Base-by-base conservation (phyloP, 2,113 vertebrate species). In the Gracilinanus agilis region DNA sequence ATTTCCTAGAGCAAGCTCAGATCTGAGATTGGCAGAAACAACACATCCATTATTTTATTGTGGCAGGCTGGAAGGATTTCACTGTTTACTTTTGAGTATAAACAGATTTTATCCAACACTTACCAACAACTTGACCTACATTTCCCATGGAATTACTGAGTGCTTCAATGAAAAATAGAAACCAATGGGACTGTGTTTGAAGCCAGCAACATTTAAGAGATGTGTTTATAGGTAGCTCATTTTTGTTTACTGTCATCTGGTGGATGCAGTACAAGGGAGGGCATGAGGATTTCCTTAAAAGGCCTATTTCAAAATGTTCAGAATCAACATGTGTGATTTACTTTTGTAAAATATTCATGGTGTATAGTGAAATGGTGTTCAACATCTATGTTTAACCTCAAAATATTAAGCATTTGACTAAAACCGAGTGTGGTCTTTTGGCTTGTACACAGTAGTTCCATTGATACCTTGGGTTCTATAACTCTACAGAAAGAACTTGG, bases 71-170 rank as follows among this genome's bases (percentile, higher is more conserved):
- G 89, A 91, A 96, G 92, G 92, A 91, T 92, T 94, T 93, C 88
- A 75, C 88, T 55, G 58, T 93, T 93, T 95, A 95, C 54, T 67
- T 92, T 92, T 89, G 61, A n/a, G 61, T 92, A 92, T 95, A 96
- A 97, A 96, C 97, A 97, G 90, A 91, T 95, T 97, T 93, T 96
- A 95, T 94, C 95, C 5, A 5, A 55, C 88, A 95, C 91, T 96
- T 95, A 96, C 56, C 92, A 96, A 92, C 92, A 95, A 95, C 93
- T 95, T 97, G 97, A 96, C 95, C 96, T 96, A 96, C 89, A 96
- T 96, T 96, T 97, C 61, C 12, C 55, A 93, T 92, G 67, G 40
- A 90, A 96, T 89, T 55, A 93, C 89, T 96, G 89, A 54, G 92
- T 83, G 61, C 34, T 90, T 55, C 90, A 91, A 58, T 92, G 44